phyloP scores from a whole-genome alignment of 2,113 vertebrate genomes.

The Rhabdomys dilectus region DNA sequence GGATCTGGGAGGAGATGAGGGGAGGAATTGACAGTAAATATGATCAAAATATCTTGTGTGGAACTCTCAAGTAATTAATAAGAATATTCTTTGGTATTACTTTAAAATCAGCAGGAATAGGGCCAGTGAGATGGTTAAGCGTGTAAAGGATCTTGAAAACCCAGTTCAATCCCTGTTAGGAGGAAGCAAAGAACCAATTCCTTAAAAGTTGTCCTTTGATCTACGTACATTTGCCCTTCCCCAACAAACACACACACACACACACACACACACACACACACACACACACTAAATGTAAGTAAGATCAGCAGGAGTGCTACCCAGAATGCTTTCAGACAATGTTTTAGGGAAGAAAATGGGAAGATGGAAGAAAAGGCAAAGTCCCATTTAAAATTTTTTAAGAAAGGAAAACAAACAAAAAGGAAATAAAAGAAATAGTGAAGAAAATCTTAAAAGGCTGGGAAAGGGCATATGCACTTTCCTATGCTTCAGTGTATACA shows the following conservation, averaged over 20 bases:
- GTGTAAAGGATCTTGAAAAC: neutral
- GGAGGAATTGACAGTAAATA: neutral
- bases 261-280: neutral
- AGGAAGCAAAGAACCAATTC: neutral
- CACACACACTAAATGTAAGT: neutral
- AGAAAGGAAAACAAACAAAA: neutral
- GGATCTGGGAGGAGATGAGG: too few relatives aligned
- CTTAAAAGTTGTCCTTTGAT: neutral
- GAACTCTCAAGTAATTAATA: neutral
- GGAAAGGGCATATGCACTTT: conserved; percentile 10
- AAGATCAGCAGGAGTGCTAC: neutral
- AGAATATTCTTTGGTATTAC: neutral
- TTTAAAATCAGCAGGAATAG: neutral
- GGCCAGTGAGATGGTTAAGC: neutral
- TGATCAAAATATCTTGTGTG: neutral
- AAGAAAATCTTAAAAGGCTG: neutral
- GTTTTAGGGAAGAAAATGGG: neutral
- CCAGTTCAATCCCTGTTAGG: neutral
- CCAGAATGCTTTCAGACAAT: conserved; percentile 6
- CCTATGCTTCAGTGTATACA: neutral
- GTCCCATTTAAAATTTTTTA: neutral
- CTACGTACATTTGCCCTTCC: neutral
- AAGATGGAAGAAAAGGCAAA: conserved; percentile 27
- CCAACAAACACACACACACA: neutral
- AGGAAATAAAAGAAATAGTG: neutral